Evolutionary conservation across 2,888 invertebrate genomes (phyloP).

Genomic region (Oxystoma pomonae): DNA sequence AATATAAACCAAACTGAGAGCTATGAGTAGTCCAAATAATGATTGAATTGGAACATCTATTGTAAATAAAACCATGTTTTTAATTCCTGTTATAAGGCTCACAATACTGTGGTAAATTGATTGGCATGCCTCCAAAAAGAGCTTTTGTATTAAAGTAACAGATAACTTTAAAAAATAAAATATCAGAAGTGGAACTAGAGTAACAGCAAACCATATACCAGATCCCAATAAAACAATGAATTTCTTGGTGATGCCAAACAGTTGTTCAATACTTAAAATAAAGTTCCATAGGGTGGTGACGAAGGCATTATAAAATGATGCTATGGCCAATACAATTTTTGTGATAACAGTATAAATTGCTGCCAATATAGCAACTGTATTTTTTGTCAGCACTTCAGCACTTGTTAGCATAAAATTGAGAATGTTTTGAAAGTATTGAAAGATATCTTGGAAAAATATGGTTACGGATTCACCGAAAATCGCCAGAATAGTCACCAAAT

Average conservation of each 20-base stretch:
- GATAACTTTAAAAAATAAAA: conserved; percentile 13
- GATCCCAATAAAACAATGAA: conserved; percentile 36
- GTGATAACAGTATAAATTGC: background rate
- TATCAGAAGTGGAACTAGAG: conserved; percentile 33
- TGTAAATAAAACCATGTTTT: conserved; percentile 29
- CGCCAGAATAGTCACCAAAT: conserved; percentile 18
- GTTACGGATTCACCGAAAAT: conserved; percentile 33
- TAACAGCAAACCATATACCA: conserved; percentile 38
- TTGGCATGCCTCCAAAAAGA: conserved; percentile 18
- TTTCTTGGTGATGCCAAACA: conserved; percentile 31
- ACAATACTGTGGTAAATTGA: conserved; percentile 15
- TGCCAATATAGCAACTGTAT: background rate
- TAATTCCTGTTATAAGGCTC: conserved; percentile 14
- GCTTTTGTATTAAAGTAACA: conserved; percentile 1
- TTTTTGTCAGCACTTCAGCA: conserved; percentile 8
- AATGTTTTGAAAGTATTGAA: conserved; percentile 16
- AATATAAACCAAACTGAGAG: conserved; percentile 33
- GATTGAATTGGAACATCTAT: conserved; percentile 40
- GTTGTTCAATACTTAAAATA: conserved; percentile 16
- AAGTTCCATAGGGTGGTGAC: conserved; percentile 10
- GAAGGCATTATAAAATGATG: background rate
- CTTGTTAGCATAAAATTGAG: background rate
- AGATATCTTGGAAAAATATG: conserved; percentile 32
- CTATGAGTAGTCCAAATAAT: conserved; percentile 33
- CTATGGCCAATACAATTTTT: background rate